A percentile compares a stretch with the other conserved stretches of the same genome.
phyloP scores from a whole-genome alignment of 2,113 vertebrate genomes.

The Xyrauchen texanus region DNA sequence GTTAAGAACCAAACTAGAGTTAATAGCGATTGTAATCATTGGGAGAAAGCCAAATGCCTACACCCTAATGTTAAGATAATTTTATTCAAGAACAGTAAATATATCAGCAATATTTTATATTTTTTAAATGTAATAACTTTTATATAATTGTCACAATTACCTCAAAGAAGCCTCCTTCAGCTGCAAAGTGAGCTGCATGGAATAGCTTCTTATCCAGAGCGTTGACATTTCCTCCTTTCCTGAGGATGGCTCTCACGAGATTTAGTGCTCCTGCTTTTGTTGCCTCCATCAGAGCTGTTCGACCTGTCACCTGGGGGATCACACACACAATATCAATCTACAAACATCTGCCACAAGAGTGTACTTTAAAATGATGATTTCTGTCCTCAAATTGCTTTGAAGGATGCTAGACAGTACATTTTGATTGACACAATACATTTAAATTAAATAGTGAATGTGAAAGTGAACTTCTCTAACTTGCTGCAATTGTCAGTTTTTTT shows the following conservation, averaged over 20 bases:
- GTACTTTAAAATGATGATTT: no score
- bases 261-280: constrained; percentile 75
- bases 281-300: constrained; percentile 88
- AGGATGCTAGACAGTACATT: no score
- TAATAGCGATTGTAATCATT: not conserved
- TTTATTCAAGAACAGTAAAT: no score
- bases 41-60: not conserved
- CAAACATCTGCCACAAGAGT: constrained; percentile 1
- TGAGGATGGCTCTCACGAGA: constrained; percentile 80
- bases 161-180: constrained; percentile 88
- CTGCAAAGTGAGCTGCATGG: constrained; percentile 86
- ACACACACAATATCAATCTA: constrained; percentile 19
- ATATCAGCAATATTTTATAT: no score
- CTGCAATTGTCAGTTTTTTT: no score
- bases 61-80: not conserved
- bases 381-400: no score
- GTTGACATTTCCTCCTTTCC: constrained; percentile 80
- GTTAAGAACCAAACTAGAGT: not conserved
- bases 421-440: no score
- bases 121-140: not conserved
- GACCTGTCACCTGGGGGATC: constrained; percentile 78
- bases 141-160: constrained; percentile 63
- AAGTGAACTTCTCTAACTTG: no score
- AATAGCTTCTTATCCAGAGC: constrained; percentile 75
- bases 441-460: no score